Evolutionary conservation across 2,888 invertebrate species (phyloP).

Genomic region (Diabrotica balteata): DNA sequence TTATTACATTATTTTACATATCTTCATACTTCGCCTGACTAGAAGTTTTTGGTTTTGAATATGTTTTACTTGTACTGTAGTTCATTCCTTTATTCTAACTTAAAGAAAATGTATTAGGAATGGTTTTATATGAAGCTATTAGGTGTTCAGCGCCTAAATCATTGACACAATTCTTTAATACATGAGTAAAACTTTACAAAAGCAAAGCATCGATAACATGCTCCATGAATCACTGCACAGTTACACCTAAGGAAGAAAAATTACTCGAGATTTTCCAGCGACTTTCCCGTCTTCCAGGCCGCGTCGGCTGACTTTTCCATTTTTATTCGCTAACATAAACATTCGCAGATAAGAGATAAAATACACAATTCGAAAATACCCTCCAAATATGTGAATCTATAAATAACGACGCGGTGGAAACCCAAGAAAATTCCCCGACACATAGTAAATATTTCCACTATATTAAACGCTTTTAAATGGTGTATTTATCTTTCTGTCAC

Average conservation of each 20-base stretch:
- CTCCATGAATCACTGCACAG: too few relatives aligned
- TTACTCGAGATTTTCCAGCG: conserved; percentile 10
- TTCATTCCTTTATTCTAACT: too few relatives aligned
- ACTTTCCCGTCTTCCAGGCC: conserved; percentile 6
- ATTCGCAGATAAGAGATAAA: conserved; percentile 23
- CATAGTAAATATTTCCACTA: conserved; percentile 43
- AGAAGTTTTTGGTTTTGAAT: too few relatives aligned
- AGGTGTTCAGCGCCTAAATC: too few relatives aligned
- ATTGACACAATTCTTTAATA: too few relatives aligned
- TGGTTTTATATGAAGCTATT: too few relatives aligned
- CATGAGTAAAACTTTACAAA: too few relatives aligned
- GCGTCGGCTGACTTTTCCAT: conserved; percentile 6
- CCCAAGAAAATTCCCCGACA: conserved; percentile 42
- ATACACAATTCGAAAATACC: conserved; percentile 25
- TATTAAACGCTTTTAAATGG: conserved; percentile 52
- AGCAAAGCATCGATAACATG: too few relatives aligned
- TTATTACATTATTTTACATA: too few relatives aligned
- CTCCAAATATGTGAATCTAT: conserved; percentile 42
- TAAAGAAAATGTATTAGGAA: too few relatives aligned
- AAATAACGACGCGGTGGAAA: conserved; percentile 40
- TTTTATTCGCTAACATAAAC: conserved; percentile 23
- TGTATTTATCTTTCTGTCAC: conserved; percentile 53
- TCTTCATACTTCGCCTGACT: too few relatives aligned
- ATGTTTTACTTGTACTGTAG: too few relatives aligned
- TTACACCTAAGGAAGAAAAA: conserved; percentile 8